These are phyloP conservation scores for Enteromius radiatus DNA, from an alignment of 2,797 vertebrate species.

Conservation along the genomic window DNA sequence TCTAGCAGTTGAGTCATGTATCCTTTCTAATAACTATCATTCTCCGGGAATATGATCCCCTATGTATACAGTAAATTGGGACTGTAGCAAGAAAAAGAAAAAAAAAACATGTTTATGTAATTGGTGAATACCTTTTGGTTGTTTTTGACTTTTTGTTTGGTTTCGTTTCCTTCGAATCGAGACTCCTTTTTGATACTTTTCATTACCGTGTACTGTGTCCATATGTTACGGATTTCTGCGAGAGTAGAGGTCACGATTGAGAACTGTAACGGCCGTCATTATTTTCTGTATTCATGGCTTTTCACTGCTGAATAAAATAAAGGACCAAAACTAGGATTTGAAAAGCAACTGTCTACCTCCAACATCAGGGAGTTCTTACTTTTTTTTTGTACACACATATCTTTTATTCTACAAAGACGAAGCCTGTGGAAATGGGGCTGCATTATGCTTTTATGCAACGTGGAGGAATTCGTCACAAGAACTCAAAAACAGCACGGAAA, in stretches of 20 bases:
- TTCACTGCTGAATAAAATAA: conserved; percentile 99
- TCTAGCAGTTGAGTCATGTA: conserved; percentile 99
- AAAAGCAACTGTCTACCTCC: conserved; percentile 98
- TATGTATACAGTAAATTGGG: conserved; percentile 99
- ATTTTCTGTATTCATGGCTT: conserved; percentile 99
- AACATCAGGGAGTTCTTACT: conserved; percentile 89
- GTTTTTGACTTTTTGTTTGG: conserved; percentile 82
- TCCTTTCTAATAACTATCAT: conserved; percentile 97
- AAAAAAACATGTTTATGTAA: conserved; percentile 95
- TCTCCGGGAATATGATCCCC: conserved; percentile 95
- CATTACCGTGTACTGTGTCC: conserved; percentile 99
- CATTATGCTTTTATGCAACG: conserved; percentile 87
- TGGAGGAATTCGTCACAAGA: conserved; percentile 80
- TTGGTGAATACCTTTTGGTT: conserved; percentile 92
- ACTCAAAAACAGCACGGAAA: conserved; percentile 62
- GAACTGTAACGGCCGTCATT: conserved; percentile 99
- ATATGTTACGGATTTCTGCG: conserved; percentile 97
- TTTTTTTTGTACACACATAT: conserved; percentile 65
- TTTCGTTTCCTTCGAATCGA: conserved; percentile 91
- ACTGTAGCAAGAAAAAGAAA: conserved; percentile 87
- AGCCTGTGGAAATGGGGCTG: conserved; percentile 86
- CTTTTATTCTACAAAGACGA: conserved; percentile 85
- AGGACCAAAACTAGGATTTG: conserved; percentile 99
- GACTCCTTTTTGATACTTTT: conserved; percentile 98
- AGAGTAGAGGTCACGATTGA: conserved; percentile 99